A percentile compares a stretch with the other conserved stretches of the same genome.
Conservation (phyloP, 1,140 invertebrate genomes). For the Orchestia grillus region DNA sequence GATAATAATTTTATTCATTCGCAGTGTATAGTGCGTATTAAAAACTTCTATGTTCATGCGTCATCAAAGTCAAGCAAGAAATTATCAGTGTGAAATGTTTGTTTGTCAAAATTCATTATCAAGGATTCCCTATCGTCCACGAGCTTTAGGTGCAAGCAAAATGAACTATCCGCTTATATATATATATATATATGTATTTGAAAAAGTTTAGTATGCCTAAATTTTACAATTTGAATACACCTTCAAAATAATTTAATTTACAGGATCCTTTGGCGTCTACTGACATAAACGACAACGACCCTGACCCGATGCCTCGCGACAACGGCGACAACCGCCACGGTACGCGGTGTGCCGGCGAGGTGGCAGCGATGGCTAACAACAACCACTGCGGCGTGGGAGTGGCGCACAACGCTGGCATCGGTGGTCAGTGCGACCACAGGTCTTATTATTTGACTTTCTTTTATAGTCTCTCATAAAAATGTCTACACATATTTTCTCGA, state of each 20-base stretch:
- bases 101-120: no score
- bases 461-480: neutral
- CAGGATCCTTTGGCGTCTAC: constrained; percentile 93
- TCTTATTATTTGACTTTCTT: neutral
- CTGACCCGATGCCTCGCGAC: constrained; percentile 95
- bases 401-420: constrained; percentile 73
- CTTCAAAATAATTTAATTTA: constrained; percentile 55
- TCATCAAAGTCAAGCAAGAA: no score
- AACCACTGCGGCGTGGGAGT: constrained; percentile 93
- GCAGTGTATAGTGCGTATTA: no score
- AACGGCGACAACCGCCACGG: constrained; percentile 95
- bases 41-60: no score
- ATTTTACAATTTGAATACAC: no score
- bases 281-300: constrained; percentile 96
- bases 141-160: no score
- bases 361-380: constrained; percentile 93
- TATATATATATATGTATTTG: no score
- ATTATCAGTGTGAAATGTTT: no score
- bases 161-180: no score
- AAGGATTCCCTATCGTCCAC: no score
- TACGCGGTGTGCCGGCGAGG: constrained; percentile 92
- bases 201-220: no score
- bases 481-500: neutral
- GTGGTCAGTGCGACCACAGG: constrained; percentile 55
- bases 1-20: no score